A percentile compares a stretch with the other conserved stretches of the same genome.
phyloP scores from a whole-genome alignment of 2,113 vertebrate species.

The Forbesichthys agassizii region DNA sequence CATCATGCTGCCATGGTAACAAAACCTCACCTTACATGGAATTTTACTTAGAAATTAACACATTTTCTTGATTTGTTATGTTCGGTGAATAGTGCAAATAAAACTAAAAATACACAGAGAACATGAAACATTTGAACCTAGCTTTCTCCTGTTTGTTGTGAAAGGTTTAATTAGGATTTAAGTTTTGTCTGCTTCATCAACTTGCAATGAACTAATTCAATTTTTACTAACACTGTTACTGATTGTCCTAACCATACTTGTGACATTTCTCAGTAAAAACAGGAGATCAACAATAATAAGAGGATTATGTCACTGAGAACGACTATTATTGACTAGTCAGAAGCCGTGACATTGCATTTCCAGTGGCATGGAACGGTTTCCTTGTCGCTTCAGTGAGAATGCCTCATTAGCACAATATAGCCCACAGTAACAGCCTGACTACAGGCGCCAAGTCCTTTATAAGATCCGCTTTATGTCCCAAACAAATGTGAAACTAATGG shows the following conservation, averaged over 20 bases:
- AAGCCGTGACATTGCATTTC: background rate
- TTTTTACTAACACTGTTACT: no score
- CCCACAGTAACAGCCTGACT: background rate
- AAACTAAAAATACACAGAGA: conserved; percentile 7
- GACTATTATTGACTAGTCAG: background rate
- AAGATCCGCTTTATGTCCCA: conserved; percentile 19
- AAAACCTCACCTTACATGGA: conserved; percentile 48
- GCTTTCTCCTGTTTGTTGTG: background rate
- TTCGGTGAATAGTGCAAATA: conserved; percentile 19
- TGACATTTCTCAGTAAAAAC: no score
- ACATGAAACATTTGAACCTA: background rate
- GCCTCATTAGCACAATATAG: conserved; percentile 34
- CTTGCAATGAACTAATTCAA: no score
- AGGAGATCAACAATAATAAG: background rate
- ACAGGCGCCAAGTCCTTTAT: conserved; percentile 18
- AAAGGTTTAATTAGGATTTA: background rate
- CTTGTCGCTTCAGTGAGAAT: conserved; percentile 25
- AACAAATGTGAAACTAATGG: conserved; percentile 55
- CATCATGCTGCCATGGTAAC: conserved; percentile 48
- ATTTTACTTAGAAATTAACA: conserved; percentile 40
- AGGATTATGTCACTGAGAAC: background rate
- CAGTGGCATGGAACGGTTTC: conserved; percentile 1
- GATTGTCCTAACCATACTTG: background rate
- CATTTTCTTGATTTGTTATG: conserved; percentile 24
- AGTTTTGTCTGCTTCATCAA: background rate